Conservation (phyloP, 1,140 invertebrate genomes). For the Zaprionus kolodkinae region DNA sequence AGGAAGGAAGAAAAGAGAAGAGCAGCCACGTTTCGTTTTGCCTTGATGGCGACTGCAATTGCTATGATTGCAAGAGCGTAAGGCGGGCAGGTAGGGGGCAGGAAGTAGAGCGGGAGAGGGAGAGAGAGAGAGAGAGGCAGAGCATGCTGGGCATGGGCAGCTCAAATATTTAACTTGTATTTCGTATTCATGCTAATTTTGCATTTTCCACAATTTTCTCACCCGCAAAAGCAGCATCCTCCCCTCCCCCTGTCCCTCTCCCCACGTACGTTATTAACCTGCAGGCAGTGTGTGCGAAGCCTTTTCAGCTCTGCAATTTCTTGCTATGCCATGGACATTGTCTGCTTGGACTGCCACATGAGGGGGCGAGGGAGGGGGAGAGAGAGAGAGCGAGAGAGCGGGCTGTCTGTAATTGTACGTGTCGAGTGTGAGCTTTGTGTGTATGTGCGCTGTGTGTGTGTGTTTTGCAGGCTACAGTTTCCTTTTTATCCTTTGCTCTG, state of each 20-base stretch:
- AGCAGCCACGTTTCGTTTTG: slow-evolving; percentile 44
- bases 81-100: background rate
- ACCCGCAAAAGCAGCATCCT: slow-evolving; percentile 31
- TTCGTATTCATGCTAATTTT: slow-evolving; percentile 83
- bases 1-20: background rate
- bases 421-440: slow-evolving; percentile 69
- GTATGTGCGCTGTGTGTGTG: slow-evolving; percentile 8
- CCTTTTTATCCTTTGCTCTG: slow-evolving; percentile 51
- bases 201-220: slow-evolving; percentile 80
- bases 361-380: background rate
- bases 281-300: slow-evolving; percentile 36
- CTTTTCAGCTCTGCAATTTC: slow-evolving; percentile 43
- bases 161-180: slow-evolving; percentile 83
- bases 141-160: slow-evolving; percentile 47
- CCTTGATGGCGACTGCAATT: slow-evolving; percentile 72
- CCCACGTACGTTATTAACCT: slow-evolving; percentile 43
- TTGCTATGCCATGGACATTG: slow-evolving; percentile 40
- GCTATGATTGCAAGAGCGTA: slow-evolving; percentile 51
- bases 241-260: background rate
- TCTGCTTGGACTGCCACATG: slow-evolving; percentile 40
- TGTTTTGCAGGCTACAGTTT: slow-evolving; percentile 72
- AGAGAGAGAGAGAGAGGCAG: background rate
- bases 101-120: background rate
- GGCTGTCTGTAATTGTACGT: slow-evolving; percentile 67
- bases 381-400: background rate